Percentiles rank a stretch among this genome's conserved stretches.
phyloP scores from a whole-genome alignment of 2,113 vertebrate genomes.

The Gopherus evgoodei region DNA sequence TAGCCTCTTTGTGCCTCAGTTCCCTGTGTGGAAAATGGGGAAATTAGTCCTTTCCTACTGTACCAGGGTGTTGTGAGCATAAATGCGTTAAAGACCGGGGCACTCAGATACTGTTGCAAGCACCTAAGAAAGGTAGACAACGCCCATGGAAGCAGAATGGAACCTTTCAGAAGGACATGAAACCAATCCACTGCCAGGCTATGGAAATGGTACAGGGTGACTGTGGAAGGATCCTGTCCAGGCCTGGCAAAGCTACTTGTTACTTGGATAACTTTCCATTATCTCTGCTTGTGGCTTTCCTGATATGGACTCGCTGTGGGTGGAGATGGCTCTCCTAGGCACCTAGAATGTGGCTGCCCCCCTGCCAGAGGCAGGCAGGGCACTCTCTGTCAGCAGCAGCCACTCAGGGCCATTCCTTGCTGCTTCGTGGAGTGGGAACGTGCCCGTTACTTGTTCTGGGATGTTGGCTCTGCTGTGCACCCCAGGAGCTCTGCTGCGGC shows the following conservation, averaged over 20 bases:
- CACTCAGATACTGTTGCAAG: neutral
- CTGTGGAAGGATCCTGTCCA: neutral
- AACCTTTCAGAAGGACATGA: neutral
- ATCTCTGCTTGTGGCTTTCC: neutral
- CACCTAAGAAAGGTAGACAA: neutral
- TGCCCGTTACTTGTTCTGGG: neutral
- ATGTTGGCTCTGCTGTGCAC: neutral
- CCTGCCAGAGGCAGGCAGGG: neutral
- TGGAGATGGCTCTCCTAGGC: neutral
- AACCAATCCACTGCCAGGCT: neutral
- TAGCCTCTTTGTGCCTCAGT: neutral
- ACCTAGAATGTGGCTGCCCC: neutral
- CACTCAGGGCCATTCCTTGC: neutral
- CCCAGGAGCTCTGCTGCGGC: neutral
- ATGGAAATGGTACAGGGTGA: neutral
- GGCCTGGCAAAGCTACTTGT: neutral
- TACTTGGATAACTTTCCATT: neutral
- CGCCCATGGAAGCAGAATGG: neutral
- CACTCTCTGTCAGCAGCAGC: rapidly evolving
- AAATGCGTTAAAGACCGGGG: neutral
- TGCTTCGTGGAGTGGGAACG: rapidly evolving
- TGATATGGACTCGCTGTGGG: too few species aligned
- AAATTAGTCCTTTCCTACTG: neutral
- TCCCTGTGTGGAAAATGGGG: neutral
- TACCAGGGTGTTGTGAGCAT: neutral